Percentiles rank a stretch among this genome's conserved stretches.
Evolutionary conservation across 2,797 vertebrate genomes (phyloP).

Genomic region (Lycodopsis pacificus): DNA sequence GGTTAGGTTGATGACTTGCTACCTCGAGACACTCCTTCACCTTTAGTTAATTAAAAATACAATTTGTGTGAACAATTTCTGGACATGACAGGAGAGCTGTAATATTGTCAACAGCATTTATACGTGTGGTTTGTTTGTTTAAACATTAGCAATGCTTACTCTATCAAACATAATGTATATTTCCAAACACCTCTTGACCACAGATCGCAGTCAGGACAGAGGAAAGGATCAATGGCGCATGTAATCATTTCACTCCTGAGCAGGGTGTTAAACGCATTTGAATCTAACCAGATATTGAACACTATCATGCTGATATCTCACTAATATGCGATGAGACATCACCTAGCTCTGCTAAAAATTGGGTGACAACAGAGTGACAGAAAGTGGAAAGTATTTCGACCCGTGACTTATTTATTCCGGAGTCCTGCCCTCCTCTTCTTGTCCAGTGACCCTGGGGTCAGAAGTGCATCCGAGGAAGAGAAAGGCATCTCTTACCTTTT

Average conservation of each 20-base stretch:
- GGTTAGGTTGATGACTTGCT: neutral
- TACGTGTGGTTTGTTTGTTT: neutral
- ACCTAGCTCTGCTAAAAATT: neutral
- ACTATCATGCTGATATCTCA: neutral
- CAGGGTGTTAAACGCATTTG: neutral
- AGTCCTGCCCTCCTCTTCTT: neutral
- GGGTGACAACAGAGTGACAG: neutral
- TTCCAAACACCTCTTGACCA: neutral
- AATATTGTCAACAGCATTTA: neutral
- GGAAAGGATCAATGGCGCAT: too few species aligned
- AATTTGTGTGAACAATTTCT: fast-evolving
- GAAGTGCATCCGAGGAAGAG: neutral
- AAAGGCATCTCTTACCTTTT: neutral
- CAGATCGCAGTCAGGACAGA: neutral
- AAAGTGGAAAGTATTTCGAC: neutral
- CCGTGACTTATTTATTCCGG: neutral
- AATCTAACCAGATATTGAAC: neutral
- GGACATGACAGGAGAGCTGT: fast-evolving
- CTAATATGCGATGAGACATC: neutral
- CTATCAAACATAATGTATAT: neutral
- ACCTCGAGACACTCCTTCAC: neutral
- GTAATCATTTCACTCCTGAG: neutral
- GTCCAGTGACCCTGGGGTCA: neutral
- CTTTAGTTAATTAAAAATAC: neutral
- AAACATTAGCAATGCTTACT: too few species aligned